These are phyloP conservation scores for Monomorium pharaonis DNA, from an alignment of 1,140 invertebrate genomes.

Conservation along the genomic window DNA sequence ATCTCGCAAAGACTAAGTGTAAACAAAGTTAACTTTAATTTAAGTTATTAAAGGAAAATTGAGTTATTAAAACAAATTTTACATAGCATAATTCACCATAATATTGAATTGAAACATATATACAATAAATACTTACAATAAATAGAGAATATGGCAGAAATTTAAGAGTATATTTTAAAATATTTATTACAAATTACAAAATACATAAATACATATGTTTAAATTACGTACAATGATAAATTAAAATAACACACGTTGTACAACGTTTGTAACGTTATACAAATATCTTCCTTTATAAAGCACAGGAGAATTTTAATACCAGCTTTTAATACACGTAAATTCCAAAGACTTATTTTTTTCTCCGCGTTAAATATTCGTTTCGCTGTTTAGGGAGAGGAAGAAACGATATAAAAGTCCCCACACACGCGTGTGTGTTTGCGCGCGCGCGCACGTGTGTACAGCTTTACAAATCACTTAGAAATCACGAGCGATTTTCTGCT, in stretches of 20 bases:
- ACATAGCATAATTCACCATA: not conserved
- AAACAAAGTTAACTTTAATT: not conserved
- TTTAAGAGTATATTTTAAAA: not conserved
- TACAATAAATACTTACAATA: not conserved
- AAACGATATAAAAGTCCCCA: not conserved
- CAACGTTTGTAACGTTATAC: not conserved
- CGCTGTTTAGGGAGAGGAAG: constrained; percentile 36
- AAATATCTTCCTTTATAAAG: not conserved
- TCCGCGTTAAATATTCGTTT: not conserved
- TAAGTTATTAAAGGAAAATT: not conserved
- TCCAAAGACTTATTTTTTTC: not conserved
- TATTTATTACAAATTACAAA: not conserved
- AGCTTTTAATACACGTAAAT: too few species aligned
- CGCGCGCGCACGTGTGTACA: too few species aligned
- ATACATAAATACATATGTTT: not conserved
- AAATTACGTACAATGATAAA: not conserved
- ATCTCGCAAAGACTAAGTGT: not conserved
- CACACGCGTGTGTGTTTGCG: not conserved
- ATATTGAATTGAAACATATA: not conserved
- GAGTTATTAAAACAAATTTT: too few species aligned
- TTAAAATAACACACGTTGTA: not conserved
- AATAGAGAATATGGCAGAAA: not conserved
- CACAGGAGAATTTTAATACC: not conserved
- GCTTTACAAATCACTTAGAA: constrained; percentile 23
- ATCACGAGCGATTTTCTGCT: constrained; percentile 47